Percentiles rank a stretch among this genome's conserved stretches.
phyloP scores from a whole-genome alignment of 2,888 invertebrate species.

The Incurvaria masculella region DNA sequence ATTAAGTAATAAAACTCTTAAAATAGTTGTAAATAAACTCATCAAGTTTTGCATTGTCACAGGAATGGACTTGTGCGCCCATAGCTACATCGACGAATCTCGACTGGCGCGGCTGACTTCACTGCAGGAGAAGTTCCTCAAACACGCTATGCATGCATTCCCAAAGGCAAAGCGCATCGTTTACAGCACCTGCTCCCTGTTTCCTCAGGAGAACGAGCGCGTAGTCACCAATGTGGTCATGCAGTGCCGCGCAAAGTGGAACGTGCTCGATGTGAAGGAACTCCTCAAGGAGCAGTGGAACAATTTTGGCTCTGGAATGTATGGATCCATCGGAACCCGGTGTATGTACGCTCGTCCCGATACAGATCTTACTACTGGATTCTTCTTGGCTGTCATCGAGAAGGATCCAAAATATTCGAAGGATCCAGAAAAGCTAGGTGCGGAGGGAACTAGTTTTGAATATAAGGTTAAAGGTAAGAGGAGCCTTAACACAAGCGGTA shows the following conservation, averaged over 20 bases:
- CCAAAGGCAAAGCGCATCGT: slow-evolving; percentile 82
- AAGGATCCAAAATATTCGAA: slow-evolving; percentile 42
- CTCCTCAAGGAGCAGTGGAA: slow-evolving; percentile 64
- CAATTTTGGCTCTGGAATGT: slow-evolving; percentile 63
- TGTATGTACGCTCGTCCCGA: slow-evolving; percentile 79
- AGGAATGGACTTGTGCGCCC: slow-evolving; percentile 44
- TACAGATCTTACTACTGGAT: slow-evolving; percentile 83
- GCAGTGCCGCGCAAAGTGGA: slow-evolving; percentile 54
- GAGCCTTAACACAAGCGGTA: too few relatives aligned
- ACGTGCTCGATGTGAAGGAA: slow-evolving; percentile 59
- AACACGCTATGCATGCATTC: slow-evolving; percentile 81
- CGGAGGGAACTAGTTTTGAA: too few relatives aligned
- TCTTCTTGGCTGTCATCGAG: slow-evolving; percentile 92
- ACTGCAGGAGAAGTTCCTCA: slow-evolving; percentile 79
- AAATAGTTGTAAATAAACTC: slow-evolving; percentile 59
- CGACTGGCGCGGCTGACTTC: slow-evolving; percentile 67
- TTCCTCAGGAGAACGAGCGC: slow-evolving; percentile 89
- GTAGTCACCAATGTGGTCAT: slow-evolving; percentile 74
- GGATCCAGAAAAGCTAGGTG: not conserved
- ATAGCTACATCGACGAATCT: slow-evolving; percentile 40
- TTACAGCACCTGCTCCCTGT: slow-evolving; percentile 95
- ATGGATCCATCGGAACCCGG: slow-evolving; percentile 62
- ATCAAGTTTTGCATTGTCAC: slow-evolving; percentile 26
- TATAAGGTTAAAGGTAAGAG: too few relatives aligned
- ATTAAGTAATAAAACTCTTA: slow-evolving; percentile 16